A percentile compares a stretch with the other conserved stretches of the same genome.
Conservation (phyloP, 2,888 invertebrate species). For the Drosophila eohydei region DNA sequence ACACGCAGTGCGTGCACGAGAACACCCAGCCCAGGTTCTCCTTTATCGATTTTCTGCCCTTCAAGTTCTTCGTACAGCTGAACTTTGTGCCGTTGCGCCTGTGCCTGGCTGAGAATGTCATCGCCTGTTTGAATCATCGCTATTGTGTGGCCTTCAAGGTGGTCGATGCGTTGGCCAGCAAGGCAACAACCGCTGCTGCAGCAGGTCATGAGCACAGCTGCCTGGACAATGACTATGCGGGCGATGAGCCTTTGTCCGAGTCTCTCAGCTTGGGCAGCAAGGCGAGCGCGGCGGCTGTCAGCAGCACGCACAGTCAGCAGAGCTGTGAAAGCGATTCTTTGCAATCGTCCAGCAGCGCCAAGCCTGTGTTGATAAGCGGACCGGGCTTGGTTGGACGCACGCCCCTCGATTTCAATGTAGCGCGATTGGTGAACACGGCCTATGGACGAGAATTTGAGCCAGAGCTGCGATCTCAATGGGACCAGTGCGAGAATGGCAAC, state of each 20-base stretch:
- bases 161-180: constrained; percentile 78
- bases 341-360: constrained; percentile 81
- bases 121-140: constrained; percentile 87
- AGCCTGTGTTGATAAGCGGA: constrained; percentile 40
- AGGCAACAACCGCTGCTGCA: constrained; percentile 21
- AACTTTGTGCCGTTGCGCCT: constrained; percentile 87
- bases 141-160: constrained; percentile 88
- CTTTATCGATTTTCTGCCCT: constrained; percentile 89
- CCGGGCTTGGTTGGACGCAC: constrained; percentile 77
- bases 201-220: constrained; percentile 63
- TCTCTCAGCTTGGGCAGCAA: constrained; percentile 80
- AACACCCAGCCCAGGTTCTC: constrained; percentile 87
- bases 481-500: constrained; percentile 66
- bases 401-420: constrained; percentile 84
- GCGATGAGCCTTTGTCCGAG: constrained; percentile 78
- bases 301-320: constrained; percentile 80
- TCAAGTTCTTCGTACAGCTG: constrained; percentile 88
- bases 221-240: constrained; percentile 65
- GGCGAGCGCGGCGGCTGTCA: constrained; percentile 73
- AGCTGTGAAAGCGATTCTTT: constrained; percentile 83
- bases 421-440: constrained; percentile 82
- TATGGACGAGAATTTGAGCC: constrained; percentile 83
- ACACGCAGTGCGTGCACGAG: constrained; percentile 88
- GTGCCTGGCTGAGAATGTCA: constrained; percentile 89
- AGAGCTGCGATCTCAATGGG: constrained; percentile 83